Evolutionary conservation across 1,140 invertebrate genomes (phyloP), one percentile per base, ranked within the genome.

Genomic region (Magallana ariakensis): DNA sequence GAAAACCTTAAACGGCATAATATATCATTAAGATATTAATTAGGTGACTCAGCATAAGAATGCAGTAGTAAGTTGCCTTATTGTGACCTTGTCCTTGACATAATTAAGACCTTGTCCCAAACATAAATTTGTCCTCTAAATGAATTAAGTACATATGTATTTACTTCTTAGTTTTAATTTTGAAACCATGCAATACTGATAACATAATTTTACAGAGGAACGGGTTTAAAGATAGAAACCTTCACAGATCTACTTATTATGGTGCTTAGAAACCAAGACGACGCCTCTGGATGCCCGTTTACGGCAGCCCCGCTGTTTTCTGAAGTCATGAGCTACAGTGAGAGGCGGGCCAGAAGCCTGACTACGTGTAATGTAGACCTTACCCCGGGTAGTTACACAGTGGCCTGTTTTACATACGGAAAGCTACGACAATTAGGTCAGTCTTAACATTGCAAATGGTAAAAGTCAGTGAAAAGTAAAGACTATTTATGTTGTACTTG

Each of bases 161-260:
- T 46, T 46, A 46, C 2, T 46, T 4, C 33, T 46, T 46, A 46
- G 33, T 46, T 46, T 46, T 5, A 46, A 46, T 46, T 4, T 46
- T 46, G 33, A 46, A 46, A 46, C 33, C 2, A 46, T 46, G 33
- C 33, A 46, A 46, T 46, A 46, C 33, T 46, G 33, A 46, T 46
- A 46, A 4, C 5, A 46, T 0, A 15, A 62, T 55, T 53, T 82
- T 82, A n/a, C 16, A 82, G 80, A 55, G 55, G 80, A 82, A n/a
- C 15, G 8, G 53, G 53, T 55, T 4, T 82, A 2, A 10, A 15
- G 80, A 2, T 55, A 82, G 53, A 56, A 16, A 4, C 15, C n/a
- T 82, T 82, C 19, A 53, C 16, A 55, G 80, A 82, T 56, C 13
- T 82, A 53, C 80, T 82, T 46, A 82, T 82, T 26, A 56, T 82